Conservation (phyloP, 2,888 invertebrate species). For the Lingula anatina region DNA sequence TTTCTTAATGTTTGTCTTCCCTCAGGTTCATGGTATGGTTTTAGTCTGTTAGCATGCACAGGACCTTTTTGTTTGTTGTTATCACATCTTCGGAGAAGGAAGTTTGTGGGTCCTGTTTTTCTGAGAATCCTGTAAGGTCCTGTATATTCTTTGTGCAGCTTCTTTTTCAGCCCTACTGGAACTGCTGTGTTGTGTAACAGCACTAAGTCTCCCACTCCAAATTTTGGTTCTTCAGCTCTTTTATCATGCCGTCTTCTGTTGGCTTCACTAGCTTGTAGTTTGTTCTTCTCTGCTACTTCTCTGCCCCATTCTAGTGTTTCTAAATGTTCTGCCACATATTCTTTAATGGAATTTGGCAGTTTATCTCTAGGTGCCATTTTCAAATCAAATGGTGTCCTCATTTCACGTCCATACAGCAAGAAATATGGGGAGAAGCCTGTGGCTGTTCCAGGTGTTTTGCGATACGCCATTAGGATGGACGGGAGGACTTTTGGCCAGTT, state of each 20-base stretch:
- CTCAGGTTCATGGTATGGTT: constrained; percentile 5
- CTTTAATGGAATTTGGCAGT: neutral
- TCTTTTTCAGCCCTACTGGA: constrained; percentile 6
- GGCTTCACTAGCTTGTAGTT: constrained; percentile 1
- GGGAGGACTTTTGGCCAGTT: constrained; percentile 13
- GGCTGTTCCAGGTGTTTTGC: constrained; percentile 9
- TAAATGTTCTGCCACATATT: constrained; percentile 6
- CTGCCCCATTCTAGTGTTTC: constrained; percentile 9
- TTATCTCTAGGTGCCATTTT: constrained; percentile 9
- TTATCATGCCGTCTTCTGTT: constrained; percentile 6
- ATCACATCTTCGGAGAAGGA: constrained; percentile 1
- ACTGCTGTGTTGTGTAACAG: constrained; percentile 8
- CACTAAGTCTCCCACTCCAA: constrained; percentile 8
- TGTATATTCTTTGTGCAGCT: constrained; percentile 7
- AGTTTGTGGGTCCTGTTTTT: constrained; percentile 10
- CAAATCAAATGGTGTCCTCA: constrained; percentile 12
- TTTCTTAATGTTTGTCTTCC: constrained; percentile 1
- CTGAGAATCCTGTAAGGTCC: constrained; percentile 10
- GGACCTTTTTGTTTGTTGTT: constrained; percentile 2
- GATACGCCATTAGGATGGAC: constrained; percentile 16
- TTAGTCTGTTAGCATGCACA: constrained; percentile 8
- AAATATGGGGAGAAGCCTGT: constrained; percentile 13
- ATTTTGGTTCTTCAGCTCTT: constrained; percentile 6
- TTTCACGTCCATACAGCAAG: constrained; percentile 9
- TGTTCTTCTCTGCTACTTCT: constrained; percentile 5